Conservation (phyloP, 2,113 vertebrate genomes). For the Gyps fulvus region DNA sequence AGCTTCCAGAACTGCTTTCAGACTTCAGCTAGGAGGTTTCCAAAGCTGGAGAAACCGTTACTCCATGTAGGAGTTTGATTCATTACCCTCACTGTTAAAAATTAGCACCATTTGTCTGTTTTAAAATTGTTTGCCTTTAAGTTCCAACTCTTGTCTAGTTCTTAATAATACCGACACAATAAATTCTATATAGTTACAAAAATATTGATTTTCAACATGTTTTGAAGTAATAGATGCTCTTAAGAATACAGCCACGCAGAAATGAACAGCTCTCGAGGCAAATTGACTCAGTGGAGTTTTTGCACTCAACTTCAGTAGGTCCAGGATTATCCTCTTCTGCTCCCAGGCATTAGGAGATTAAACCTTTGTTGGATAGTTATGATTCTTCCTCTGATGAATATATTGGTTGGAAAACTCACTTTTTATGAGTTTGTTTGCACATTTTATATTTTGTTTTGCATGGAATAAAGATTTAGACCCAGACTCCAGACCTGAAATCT, state of each 20-base stretch:
- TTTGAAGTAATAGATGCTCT: slow-evolving; percentile 13
- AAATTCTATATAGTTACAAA: slow-evolving; percentile 15
- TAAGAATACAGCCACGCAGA: not conserved
- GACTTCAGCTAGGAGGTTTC: not conserved
- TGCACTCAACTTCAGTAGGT: not conserved
- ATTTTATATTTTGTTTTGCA: not conserved
- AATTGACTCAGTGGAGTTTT: not conserved
- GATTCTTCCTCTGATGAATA: not conserved
- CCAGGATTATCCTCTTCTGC: not conserved
- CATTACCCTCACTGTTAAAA: not conserved
- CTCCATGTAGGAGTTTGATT: not conserved
- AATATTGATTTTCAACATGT: slow-evolving; percentile 24
- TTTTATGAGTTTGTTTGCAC: not conserved
- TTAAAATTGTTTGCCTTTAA: not conserved
- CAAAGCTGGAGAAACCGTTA: not conserved
- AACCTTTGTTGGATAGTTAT: not conserved
- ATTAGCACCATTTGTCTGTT: slow-evolving; percentile 2
- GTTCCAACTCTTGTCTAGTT: not conserved
- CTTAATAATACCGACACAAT: not conserved
- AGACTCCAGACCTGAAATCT: not conserved
- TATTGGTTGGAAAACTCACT: not conserved
- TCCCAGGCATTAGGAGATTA: not conserved
- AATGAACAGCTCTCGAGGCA: not conserved
- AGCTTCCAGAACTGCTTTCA: not conserved
- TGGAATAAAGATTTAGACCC: not conserved